Conservation (phyloP, 2,888 invertebrate genomes). For the Papilio demoleus region DNA sequence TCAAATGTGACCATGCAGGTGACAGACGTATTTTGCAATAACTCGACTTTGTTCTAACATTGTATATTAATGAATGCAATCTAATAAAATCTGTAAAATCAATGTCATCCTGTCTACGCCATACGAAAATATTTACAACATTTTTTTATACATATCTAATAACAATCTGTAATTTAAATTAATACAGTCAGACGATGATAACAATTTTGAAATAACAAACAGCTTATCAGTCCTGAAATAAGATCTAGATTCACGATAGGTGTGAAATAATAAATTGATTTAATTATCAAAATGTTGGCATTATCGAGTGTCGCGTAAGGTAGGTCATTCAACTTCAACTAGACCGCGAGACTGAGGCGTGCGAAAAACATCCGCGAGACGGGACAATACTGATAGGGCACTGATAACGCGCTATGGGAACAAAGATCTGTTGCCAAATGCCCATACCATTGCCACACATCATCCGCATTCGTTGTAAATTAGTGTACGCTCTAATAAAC, state of each 20-base stretch:
- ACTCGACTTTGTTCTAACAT: background rate
- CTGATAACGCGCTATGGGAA: slow-evolving; percentile 37
- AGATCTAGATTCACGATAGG: background rate
- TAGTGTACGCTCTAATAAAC: slow-evolving; percentile 15
- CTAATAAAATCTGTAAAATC: slow-evolving; percentile 11
- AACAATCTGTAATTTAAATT: slow-evolving; percentile 5
- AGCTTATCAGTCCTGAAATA: background rate
- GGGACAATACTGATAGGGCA: slow-evolving; percentile 44
- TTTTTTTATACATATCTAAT: no score
- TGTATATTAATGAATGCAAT: slow-evolving; percentile 11
- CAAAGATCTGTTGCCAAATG: slow-evolving; percentile 27
- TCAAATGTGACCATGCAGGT: slow-evolving; percentile 16
- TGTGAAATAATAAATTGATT: background rate
- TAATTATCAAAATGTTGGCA: slow-evolving; percentile 50
- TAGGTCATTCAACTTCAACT: slow-evolving; percentile 71
- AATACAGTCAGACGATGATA: background rate
- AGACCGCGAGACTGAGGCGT: slow-evolving; percentile 58
- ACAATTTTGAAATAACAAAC: background rate
- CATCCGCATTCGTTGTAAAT: slow-evolving; percentile 5
- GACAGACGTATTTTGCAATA: slow-evolving; percentile 20
- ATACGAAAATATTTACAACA: background rate
- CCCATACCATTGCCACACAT: background rate
- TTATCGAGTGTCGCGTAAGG: slow-evolving; percentile 53
- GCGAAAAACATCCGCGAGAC: slow-evolving; percentile 61
- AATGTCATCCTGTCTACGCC: slow-evolving; percentile 12